Percentiles rank a stretch among this genome's conserved stretches.
Evolutionary conservation across 2,888 invertebrate genomes (phyloP).

Genomic region (Andrena camellia): DNA sequence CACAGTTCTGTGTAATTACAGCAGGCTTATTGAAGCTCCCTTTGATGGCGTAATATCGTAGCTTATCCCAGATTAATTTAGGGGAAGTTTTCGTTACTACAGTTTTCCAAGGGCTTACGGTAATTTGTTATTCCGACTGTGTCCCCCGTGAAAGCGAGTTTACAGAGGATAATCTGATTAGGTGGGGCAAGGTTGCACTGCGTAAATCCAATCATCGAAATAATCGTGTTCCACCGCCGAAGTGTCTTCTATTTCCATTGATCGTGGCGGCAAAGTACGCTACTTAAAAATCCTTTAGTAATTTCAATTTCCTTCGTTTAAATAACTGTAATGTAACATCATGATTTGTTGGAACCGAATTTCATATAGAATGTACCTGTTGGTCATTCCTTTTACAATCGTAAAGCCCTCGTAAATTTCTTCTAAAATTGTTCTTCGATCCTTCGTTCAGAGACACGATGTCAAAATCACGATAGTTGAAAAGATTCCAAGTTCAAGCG

Average conservation of each 20-base stretch:
- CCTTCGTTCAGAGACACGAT: too few species aligned
- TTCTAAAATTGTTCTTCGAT: too few species aligned
- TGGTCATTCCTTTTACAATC: too few species aligned
- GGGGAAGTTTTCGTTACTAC: slow-evolving; percentile 12
- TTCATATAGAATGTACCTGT: too few species aligned
- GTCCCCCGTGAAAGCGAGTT: slow-evolving; percentile 23
- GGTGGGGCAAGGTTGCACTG: slow-evolving; percentile 39
- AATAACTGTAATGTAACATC: background rate
- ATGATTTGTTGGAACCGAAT: background rate
- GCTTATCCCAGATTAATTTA: background rate
- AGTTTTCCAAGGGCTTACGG: slow-evolving; percentile 15
- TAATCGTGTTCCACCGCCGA: slow-evolving; percentile 39
- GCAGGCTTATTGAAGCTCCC: slow-evolving; percentile 23
- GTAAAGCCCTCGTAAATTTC: too few species aligned
- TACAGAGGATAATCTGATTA: slow-evolving; percentile 58
- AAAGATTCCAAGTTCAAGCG: background rate
- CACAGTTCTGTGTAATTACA: background rate
- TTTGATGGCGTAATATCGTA: background rate
- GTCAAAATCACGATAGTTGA: too few species aligned
- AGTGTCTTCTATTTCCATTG: slow-evolving; percentile 39
- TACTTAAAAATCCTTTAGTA: slow-evolving; percentile 29
- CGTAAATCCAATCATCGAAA: slow-evolving; percentile 61
- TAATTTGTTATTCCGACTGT: slow-evolving; percentile 14
- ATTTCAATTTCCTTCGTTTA: slow-evolving; percentile 24
- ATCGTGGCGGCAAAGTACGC: background rate